phyloP scores from a whole-genome alignment of 2,888 invertebrate species.

The Lochmaea capreae region DNA sequence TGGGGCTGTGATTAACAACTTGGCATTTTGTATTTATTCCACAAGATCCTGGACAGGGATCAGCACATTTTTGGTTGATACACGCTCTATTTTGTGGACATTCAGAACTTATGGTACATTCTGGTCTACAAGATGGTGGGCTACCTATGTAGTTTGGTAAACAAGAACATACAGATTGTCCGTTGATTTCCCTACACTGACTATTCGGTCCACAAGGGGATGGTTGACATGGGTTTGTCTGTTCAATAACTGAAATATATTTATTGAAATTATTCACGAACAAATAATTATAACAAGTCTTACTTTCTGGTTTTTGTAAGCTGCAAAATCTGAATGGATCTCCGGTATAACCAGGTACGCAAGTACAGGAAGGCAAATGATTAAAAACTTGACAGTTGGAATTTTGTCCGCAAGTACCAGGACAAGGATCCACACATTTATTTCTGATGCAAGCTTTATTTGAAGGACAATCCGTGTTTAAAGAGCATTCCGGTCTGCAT shows the following conservation, averaged over 20 bases:
- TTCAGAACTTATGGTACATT: constrained; percentile 83
- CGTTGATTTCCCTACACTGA: constrained; percentile 77
- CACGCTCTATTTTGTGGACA: constrained; percentile 83
- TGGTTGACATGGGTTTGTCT: constrained; percentile 66
- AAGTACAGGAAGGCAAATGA: constrained; percentile 73
- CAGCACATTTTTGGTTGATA: constrained; percentile 81
- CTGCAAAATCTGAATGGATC: constrained; percentile 72
- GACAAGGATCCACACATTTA: constrained; percentile 70
- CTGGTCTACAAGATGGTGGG: constrained; percentile 82
- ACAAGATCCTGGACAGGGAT: constrained; percentile 88
- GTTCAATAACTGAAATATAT: constrained; percentile 18
- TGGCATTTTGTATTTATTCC: constrained; percentile 82
- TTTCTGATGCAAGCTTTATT: constrained; percentile 68
- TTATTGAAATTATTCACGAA: neutral
- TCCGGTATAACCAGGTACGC: constrained; percentile 73
- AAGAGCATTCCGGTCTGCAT: constrained; percentile 69
- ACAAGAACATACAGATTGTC: constrained; percentile 66
- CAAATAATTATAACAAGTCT: neutral
- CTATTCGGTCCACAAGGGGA: constrained; percentile 79
- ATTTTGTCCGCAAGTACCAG: constrained; percentile 68
- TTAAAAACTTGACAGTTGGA: constrained; percentile 68
- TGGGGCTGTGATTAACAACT: constrained; percentile 78
- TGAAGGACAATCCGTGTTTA: constrained; percentile 63
- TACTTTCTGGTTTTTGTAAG: constrained; percentile 36
- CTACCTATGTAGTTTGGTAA: constrained; percentile 63